These are phyloP conservation scores for Alsophila aescularia DNA, from an alignment of 2,888 invertebrate species.

Conservation along the genomic window DNA sequence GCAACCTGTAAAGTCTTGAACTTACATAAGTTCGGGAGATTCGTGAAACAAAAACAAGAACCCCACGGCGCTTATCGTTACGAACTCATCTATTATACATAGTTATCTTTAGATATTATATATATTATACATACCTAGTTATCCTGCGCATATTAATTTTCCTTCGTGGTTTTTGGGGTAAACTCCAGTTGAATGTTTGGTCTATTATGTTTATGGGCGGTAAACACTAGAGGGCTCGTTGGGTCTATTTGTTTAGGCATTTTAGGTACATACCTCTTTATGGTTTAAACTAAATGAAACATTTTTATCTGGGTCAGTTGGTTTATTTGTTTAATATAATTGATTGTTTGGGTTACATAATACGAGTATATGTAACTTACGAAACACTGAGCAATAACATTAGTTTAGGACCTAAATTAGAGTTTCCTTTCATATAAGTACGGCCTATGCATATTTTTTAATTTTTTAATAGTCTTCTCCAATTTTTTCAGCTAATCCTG, in stretches of 20 bases:
- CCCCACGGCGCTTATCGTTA: constrained; percentile 67
- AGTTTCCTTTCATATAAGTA: too few relatives aligned
- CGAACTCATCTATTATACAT: constrained; percentile 62
- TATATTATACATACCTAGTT: constrained; percentile 24
- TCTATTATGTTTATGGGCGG: constrained; percentile 29
- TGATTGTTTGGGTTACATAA: constrained; percentile 7
- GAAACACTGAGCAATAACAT: too few relatives aligned
- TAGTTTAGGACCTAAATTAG: too few relatives aligned
- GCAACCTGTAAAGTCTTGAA: constrained; percentile 7
- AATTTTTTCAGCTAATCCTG: too few relatives aligned
- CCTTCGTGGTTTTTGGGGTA: constrained; percentile 55
- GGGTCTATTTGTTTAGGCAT: constrained; percentile 30
- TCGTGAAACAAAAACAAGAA: constrained; percentile 67
- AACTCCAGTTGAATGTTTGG: constrained; percentile 27
- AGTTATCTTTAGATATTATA: constrained; percentile 43
- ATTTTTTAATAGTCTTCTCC: too few relatives aligned
- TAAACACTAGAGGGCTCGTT: constrained; percentile 24
- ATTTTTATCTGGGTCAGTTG: constrained; percentile 9
- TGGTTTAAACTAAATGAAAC: constrained; percentile 9
- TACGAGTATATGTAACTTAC: too few relatives aligned
- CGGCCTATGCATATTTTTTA: too few relatives aligned
- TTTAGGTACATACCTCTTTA: constrained; percentile 4
- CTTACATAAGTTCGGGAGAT: constrained; percentile 49
- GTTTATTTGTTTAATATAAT: constrained; percentile 16
- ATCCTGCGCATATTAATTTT: constrained; percentile 61